These are phyloP conservation scores for Corythoichthys intestinalis DNA, from an alignment of 2,113 vertebrate genomes.

Conservation along the genomic window DNA sequence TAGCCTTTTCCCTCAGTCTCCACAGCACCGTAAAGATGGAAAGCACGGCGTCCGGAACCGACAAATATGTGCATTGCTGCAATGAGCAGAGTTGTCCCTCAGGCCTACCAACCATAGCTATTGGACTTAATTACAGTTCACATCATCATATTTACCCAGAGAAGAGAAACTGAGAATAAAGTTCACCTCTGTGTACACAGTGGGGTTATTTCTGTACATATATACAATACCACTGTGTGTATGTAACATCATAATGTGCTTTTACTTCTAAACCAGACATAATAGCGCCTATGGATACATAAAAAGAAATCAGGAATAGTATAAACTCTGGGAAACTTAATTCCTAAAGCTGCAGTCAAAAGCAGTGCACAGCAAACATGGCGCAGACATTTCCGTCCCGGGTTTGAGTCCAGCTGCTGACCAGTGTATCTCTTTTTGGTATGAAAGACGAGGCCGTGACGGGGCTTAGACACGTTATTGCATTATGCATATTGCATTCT, in stretches of 20 bases:
- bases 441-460: too few species aligned
- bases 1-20: slow-evolving; percentile 61
- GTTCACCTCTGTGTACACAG: slow-evolving; percentile 45
- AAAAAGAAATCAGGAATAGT: slow-evolving; percentile 45
- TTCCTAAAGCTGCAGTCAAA: background rate
- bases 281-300: background rate
- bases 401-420: too few species aligned
- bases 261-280: slow-evolving; percentile 29
- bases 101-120: slow-evolving; percentile 61
- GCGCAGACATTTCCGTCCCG: too few species aligned
- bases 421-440: too few species aligned
- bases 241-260: slow-evolving; percentile 36
- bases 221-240: slow-evolving; percentile 20
- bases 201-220: slow-evolving; percentile 45
- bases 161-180: slow-evolving; percentile 59
- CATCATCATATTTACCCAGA: slow-evolving; percentile 70
- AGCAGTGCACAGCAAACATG: background rate
- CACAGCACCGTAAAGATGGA: slow-evolving; percentile 58
- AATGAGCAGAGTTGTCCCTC: slow-evolving; percentile 56
- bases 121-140: slow-evolving; percentile 72
- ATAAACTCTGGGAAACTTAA: slow-evolving; percentile 30
- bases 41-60: slow-evolving; percentile 48
- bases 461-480: too few species aligned
- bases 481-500: too few species aligned
- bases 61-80: slow-evolving; percentile 56